Percentiles rank a stretch among this genome's conserved stretches.
These are phyloP conservation scores for Athripsodes cinereus DNA, from an alignment of 2,888 invertebrate species.

Conservation along the genomic window DNA sequence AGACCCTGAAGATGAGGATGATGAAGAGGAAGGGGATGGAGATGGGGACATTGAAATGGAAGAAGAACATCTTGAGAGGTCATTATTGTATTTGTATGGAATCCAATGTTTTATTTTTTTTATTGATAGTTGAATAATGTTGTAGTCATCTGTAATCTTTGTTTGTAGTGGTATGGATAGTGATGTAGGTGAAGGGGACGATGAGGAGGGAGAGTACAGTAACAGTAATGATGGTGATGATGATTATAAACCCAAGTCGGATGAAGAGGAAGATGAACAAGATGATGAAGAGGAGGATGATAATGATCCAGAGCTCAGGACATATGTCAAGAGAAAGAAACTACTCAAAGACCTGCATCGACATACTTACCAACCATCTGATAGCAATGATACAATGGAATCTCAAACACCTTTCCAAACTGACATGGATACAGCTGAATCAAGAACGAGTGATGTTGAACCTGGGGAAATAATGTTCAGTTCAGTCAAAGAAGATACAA, in stretches of 20 bases:
- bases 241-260: slow-evolving; percentile 3
- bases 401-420: background rate
- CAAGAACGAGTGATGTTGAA: background rate
- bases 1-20: slow-evolving; percentile 34
- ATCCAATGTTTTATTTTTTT: too few species aligned
- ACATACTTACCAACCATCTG: background rate
- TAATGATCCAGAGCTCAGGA: background rate
- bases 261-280: slow-evolving; percentile 10
- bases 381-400: slow-evolving; percentile 5
- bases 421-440: background rate
- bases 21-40: slow-evolving; percentile 28
- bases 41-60: slow-evolving; percentile 22
- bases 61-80: slow-evolving; percentile 1
- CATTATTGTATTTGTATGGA: too few species aligned
- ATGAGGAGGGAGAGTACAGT: slow-evolving; percentile 31
- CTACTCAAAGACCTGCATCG: slow-evolving; percentile 33
- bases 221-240: slow-evolving; percentile 22
- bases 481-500: background rate
- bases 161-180: background rate
- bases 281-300: slow-evolving; percentile 12
- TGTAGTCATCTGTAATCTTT: background rate
- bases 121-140: background rate
- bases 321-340: slow-evolving; percentile 27
- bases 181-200: slow-evolving; percentile 27
- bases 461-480: too few species aligned